Evolutionary conservation across 2,113 vertebrate genomes (phyloP).

Genomic region (Scomber scombrus): DNA sequence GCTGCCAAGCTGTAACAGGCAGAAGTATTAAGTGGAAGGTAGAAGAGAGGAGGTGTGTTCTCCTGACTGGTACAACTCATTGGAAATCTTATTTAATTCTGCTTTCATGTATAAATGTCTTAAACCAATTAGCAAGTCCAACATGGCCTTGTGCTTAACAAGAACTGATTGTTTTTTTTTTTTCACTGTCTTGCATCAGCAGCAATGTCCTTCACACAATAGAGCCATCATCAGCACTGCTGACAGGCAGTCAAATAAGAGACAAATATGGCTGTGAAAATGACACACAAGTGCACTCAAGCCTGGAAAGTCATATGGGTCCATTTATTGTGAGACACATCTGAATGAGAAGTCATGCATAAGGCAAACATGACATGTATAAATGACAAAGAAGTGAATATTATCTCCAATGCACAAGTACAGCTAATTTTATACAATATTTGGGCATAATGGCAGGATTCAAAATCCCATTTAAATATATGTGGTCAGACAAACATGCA

Average conservation of each 20-base stretch:
- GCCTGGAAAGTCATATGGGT: neutral
- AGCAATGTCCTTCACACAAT: conserved; percentile 58
- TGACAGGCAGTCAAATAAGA: conserved; percentile 32
- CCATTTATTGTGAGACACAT: neutral
- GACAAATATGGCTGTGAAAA: conserved; percentile 32
- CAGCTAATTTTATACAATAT: conserved; percentile 6
- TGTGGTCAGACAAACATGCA: neutral
- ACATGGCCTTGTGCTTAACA: conserved; percentile 35
- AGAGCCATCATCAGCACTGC: conserved; percentile 33
- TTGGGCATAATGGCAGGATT: conserved; percentile 8
- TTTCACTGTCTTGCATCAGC: conserved; percentile 71
- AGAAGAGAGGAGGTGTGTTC: conserved; percentile 52
- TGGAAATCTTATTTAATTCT: conserved; percentile 62
- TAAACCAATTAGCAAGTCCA: conserved; percentile 63
- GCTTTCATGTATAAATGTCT: conserved; percentile 62
- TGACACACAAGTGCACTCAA: neutral
- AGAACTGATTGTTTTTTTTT: conserved; percentile 67
- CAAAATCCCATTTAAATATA: conserved; percentile 29
- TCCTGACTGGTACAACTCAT: conserved; percentile 61
- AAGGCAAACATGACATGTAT: neutral
- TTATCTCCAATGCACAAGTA: conserved; percentile 1
- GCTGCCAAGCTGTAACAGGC: conserved; percentile 65
- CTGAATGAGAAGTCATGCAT: neutral
- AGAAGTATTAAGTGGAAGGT: conserved; percentile 53
- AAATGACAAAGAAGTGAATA: conserved; percentile 8